phyloP scores from a whole-genome alignment of 2,797 vertebrate genomes.

The Melanotaenia trifasciata region DNA sequence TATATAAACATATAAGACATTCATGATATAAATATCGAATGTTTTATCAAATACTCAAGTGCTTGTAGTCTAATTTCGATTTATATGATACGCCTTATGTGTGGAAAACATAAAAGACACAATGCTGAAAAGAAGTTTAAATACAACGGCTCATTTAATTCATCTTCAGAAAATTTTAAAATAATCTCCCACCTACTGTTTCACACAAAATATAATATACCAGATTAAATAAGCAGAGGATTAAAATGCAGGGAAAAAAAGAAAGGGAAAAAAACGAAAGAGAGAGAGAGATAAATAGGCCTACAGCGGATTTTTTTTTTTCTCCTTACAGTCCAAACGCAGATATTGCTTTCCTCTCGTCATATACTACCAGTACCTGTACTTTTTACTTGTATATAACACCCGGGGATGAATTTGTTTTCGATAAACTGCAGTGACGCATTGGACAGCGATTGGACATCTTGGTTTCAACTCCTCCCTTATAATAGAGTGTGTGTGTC shows the following conservation, averaged over 20 bases:
- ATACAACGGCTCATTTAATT: neutral
- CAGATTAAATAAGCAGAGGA: constrained; percentile 17
- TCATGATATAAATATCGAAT: neutral
- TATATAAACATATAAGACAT: neutral
- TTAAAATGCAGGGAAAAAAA: constrained; percentile 34
- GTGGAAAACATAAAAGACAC: neutral
- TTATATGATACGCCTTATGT: neutral
- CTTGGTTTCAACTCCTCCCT: constrained; percentile 92
- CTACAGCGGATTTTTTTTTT: constrained; percentile 40
- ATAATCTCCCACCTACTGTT: constrained; percentile 52
- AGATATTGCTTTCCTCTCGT: constrained; percentile 78
- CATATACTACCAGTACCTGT: constrained; percentile 74
- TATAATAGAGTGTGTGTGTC: constrained; percentile 90
- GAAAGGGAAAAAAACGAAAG: too few relatives aligned
- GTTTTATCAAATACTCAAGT: neutral
- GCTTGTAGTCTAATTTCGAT: neutral
- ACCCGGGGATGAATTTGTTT: constrained; percentile 91
- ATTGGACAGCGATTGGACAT: constrained; percentile 92
- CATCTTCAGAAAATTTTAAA: constrained; percentile 2
- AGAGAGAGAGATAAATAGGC: neutral
- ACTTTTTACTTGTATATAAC: constrained; percentile 85
- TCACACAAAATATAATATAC: constrained; percentile 31
- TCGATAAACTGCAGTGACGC: constrained; percentile 92
- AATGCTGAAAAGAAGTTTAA: neutral
- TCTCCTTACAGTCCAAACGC: constrained; percentile 66